Evolutionary conservation across 2,797 vertebrate genomes (phyloP).

Genomic region (Cyclura pinguis): DNA sequence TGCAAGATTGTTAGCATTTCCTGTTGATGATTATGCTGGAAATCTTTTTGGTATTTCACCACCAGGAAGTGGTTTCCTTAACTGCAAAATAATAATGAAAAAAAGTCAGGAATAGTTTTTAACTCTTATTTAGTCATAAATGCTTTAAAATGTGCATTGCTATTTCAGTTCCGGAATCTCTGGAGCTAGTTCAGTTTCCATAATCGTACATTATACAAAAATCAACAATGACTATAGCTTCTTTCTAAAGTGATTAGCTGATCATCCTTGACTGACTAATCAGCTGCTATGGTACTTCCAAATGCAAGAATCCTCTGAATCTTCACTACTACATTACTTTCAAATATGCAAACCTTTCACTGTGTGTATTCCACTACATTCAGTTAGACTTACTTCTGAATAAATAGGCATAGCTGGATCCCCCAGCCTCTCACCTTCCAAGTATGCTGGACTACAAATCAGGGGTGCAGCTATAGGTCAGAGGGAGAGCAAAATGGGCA

Average conservation of each 20-base stretch:
- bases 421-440: not conserved
- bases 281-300: not conserved
- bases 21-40: constrained; percentile 26
- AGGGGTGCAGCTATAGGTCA: too few species aligned
- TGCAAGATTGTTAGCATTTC: constrained; percentile 42
- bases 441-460: not conserved
- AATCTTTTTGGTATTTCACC: constrained; percentile 18
- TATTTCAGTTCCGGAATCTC: not conserved
- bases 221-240: not conserved
- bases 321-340: too few species aligned
- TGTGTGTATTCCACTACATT: too few species aligned
- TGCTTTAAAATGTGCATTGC: not conserved
- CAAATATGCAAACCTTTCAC: too few species aligned
- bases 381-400: too few species aligned
- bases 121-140: not conserved
- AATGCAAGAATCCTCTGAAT: too few species aligned
- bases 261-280: not conserved
- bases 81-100: not conserved
- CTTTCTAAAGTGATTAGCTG: not conserved
- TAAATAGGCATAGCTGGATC: too few species aligned
- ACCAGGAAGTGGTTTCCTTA: constrained; percentile 25
- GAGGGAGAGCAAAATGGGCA: too few species aligned
- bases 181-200: not conserved
- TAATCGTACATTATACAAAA: not conserved
- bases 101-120: not conserved